phyloP scores from a whole-genome alignment of 2,888 invertebrate genomes.

The Chrysolina oricalcia region DNA sequence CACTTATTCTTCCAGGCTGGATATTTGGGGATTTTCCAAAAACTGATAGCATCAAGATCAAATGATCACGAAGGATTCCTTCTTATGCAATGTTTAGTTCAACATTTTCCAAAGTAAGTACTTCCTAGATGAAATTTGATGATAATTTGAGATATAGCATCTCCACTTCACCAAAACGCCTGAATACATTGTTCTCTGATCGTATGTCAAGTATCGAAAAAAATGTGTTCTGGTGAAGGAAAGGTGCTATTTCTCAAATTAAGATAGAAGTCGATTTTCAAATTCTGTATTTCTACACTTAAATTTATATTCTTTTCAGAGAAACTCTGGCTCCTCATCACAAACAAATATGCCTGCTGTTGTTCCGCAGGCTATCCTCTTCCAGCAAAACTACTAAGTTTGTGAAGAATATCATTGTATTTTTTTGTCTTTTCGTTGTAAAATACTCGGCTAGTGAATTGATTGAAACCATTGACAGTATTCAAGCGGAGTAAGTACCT shows the following conservation, averaged over 20 bases:
- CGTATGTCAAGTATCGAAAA: too few species aligned
- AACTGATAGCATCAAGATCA: conserved; percentile 93
- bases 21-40: conserved; percentile 95
- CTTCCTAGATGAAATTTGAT: background rate
- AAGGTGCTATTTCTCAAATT: too few species aligned
- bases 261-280: too few species aligned
- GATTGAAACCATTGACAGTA: conserved; percentile 86
- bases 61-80: conserved; percentile 98
- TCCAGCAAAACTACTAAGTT: conserved; percentile 97
- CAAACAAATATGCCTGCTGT: conserved; percentile 90
- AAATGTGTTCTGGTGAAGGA: too few species aligned
- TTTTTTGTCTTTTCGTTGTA: conserved; percentile 89
- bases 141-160: too few species aligned
- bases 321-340: conserved; percentile 83
- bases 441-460: conserved; percentile 85
- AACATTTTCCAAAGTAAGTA: conserved; percentile 86
- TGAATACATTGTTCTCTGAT: too few species aligned
- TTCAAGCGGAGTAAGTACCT: conserved; percentile 88
- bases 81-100: conserved; percentile 89
- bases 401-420: conserved; percentile 91
- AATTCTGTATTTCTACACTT: background rate
- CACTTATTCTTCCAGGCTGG: conserved; percentile 75
- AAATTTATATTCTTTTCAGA: conserved; percentile 71
- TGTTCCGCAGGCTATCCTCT: conserved; percentile 94
- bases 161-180: too few species aligned